Evolutionary conservation across 2,797 vertebrate genomes (phyloP).

Genomic region (Sorex maritimensis): DNA sequence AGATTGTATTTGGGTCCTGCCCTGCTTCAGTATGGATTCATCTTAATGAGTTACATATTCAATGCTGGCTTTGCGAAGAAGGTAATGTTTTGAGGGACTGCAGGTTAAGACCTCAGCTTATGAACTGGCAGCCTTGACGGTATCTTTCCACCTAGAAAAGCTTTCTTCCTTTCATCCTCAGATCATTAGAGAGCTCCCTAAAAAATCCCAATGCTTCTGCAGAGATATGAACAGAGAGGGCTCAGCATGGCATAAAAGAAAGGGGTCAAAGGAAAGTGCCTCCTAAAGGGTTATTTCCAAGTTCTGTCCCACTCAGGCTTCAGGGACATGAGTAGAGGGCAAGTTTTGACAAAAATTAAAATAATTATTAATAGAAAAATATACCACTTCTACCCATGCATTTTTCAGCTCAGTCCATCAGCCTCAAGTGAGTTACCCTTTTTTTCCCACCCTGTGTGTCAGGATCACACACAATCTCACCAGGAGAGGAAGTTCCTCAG

Average conservation of each 20-base stretch:
- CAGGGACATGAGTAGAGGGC: not conserved
- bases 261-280: not conserved
- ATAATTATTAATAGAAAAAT: not conserved
- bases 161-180: not conserved
- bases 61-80: not conserved
- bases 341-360: not conserved
- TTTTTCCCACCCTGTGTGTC: not conserved
- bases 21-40: not conserved
- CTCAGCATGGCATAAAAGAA: not conserved
- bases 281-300: not conserved
- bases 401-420: not conserved
- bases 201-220: not conserved
- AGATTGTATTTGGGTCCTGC: not conserved
- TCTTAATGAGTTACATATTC: not conserved
- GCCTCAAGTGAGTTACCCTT: not conserved
- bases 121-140: not conserved
- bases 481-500: conserved; percentile 63
- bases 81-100: not conserved
- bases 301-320: not conserved
- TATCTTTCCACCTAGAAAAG: not conserved
- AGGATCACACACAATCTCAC: conserved; percentile 54
- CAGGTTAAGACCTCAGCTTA: not conserved
- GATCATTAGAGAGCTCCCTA: not conserved
- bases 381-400: accelerated
- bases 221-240: not conserved